Conservation (phyloP, 2,888 invertebrate genomes). For the Acronicta psi region DNA sequence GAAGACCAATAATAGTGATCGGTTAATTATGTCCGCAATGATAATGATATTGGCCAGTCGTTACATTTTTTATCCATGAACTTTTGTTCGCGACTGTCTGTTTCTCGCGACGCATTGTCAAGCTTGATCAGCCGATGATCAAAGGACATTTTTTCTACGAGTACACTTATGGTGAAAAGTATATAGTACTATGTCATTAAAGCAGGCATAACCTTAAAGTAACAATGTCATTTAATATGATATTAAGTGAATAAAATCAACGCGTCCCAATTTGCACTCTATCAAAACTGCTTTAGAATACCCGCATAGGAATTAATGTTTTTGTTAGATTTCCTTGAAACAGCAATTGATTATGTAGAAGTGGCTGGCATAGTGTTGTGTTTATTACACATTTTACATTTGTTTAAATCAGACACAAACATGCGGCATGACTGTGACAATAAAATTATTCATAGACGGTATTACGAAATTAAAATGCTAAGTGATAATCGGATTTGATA, state of each 20-base stretch:
- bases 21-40: constrained; percentile 33
- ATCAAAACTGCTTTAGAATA: constrained; percentile 32
- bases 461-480: constrained; percentile 39
- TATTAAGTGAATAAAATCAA: constrained; percentile 33
- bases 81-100: constrained; percentile 6
- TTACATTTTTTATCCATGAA: constrained; percentile 16
- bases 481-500: constrained; percentile 50
- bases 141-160: constrained; percentile 12
- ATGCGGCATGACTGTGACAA: constrained; percentile 22
- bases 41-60: constrained; percentile 38
- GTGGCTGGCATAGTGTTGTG: constrained; percentile 10
- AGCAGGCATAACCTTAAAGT: constrained; percentile 30
- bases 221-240: constrained; percentile 38
- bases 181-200: constrained; percentile 12
- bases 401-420: constrained; percentile 21
- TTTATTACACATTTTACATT: constrained; percentile 28
- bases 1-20: constrained; percentile 45
- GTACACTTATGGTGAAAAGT: constrained; percentile 26
- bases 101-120: constrained; percentile 2
- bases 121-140: neutral
- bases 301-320: constrained; percentile 28
- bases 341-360: constrained; percentile 40
- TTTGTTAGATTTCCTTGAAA: constrained; percentile 47
- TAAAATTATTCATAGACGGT: constrained; percentile 38
- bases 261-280: constrained; percentile 45